phyloP scores from a whole-genome alignment of 1,140 invertebrate species.

The Mylabris phalerata region DNA sequence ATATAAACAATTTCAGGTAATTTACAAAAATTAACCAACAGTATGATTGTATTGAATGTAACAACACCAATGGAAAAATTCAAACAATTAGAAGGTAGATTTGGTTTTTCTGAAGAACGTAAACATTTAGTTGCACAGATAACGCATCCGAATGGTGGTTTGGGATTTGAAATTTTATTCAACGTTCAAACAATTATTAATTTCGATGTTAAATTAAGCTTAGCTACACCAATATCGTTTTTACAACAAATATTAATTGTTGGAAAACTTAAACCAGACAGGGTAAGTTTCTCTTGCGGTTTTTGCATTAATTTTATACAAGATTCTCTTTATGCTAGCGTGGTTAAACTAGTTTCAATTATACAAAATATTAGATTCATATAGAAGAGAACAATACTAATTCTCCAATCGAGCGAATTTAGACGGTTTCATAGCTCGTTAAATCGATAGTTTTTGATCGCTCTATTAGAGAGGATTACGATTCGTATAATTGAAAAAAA shows the following conservation, averaged over 20 bases:
- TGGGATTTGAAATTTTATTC: constrained; percentile 60
- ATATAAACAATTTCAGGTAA: constrained; percentile 44
- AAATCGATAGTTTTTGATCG: too few relatives aligned
- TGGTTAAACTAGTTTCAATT: too few relatives aligned
- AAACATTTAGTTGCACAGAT: constrained; percentile 64
- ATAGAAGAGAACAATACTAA: too few relatives aligned
- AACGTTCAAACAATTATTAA: constrained; percentile 50
- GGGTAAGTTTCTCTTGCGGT: constrained; percentile 39
- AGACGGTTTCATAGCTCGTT: too few relatives aligned
- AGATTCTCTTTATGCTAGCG: not conserved
- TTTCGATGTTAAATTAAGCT: constrained; percentile 63
- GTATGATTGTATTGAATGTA: constrained; percentile 61
- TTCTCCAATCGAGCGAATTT: too few relatives aligned
- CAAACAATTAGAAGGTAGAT: constrained; percentile 54
- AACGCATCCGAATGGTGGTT: constrained; percentile 53
- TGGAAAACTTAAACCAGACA: constrained; percentile 54
- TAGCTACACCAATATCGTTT: constrained; percentile 64
- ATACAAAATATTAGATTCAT: too few relatives aligned
- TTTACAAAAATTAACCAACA: constrained; percentile 56
- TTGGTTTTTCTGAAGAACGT: constrained; percentile 62
- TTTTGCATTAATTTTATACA: not conserved
- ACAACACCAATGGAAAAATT: constrained; percentile 63
- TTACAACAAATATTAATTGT: constrained; percentile 56
- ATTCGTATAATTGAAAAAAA: too few relatives aligned
- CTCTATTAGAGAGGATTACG: too few relatives aligned